Evolutionary conservation across 2,113 vertebrate genomes (phyloP).

Genomic region (Crotalus horridus): DNA sequence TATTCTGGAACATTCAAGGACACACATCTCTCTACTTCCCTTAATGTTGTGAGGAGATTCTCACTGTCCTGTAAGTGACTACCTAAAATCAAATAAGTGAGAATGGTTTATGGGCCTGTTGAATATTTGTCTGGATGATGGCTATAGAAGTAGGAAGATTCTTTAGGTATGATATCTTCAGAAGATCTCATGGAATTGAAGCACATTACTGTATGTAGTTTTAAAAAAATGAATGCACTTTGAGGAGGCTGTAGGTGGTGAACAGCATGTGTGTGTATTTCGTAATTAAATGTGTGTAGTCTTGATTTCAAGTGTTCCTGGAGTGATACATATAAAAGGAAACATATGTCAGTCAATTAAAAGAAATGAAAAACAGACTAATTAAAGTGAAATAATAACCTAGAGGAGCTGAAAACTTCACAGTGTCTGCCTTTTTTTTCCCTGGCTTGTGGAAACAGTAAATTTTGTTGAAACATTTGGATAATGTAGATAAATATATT

Average conservation of each 20-base stretch:
- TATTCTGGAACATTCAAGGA: neutral
- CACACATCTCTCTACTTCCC: neutral
- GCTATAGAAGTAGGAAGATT: neutral
- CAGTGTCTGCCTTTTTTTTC: neutral
- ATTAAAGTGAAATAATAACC: neutral
- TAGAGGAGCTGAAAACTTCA: neutral
- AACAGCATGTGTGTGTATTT: neutral
- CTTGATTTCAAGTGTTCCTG: neutral
- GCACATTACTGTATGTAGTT: neutral
- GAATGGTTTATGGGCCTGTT: neutral
- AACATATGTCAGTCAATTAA: neutral
- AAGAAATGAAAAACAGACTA: neutral
- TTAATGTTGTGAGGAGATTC: neutral
- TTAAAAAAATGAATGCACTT: neutral
- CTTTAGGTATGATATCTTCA: neutral
- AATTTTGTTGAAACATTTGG: neutral
- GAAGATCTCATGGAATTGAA: neutral
- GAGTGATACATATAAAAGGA: neutral
- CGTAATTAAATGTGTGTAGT: neutral
- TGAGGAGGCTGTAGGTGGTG: neutral
- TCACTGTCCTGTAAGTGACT: neutral
- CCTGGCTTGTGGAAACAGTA: neutral
- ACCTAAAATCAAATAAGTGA: neutral
- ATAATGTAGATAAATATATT: neutral
- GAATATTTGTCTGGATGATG: neutral